These are phyloP conservation scores for Drosophila longiperda DNA, from an alignment of 2,888 invertebrate genomes.

Conservation along the genomic window DNA sequence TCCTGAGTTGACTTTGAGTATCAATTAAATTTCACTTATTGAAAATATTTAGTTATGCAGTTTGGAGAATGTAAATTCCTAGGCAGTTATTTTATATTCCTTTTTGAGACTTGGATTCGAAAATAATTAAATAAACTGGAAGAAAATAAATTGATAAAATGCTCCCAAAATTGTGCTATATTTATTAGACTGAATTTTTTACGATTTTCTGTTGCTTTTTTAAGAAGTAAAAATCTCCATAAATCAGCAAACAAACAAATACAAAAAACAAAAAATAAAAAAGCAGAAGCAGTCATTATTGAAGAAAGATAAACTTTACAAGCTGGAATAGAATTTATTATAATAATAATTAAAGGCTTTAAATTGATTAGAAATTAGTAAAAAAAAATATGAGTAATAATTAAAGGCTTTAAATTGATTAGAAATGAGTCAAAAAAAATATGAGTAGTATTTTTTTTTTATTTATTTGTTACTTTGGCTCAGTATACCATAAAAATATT, in stretches of 20 bases:
- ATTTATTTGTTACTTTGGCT: background rate
- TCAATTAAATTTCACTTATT: background rate
- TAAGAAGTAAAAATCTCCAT: background rate
- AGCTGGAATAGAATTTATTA: background rate
- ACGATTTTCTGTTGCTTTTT: background rate
- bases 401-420: background rate
- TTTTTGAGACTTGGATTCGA: background rate
- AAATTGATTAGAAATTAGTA: background rate
- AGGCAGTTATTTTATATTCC: background rate
- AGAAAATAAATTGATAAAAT: accelerated
- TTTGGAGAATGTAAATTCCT: background rate
- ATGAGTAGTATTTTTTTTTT: accelerated
- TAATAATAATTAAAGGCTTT: background rate
- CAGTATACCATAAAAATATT: accelerated
- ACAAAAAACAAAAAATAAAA: background rate
- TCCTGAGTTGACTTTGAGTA: background rate
- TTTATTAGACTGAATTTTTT: background rate
- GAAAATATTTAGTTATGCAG: background rate
- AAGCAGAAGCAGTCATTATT: background rate
- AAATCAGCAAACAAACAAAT: background rate
- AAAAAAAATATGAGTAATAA: no score
- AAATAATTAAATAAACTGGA: background rate
- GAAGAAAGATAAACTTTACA: background rate
- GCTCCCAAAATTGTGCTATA: conserved; percentile 14
- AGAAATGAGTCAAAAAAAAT: background rate